Conservation (phyloP, 1,140 invertebrate species). For the Drosophila cardini region DNA sequence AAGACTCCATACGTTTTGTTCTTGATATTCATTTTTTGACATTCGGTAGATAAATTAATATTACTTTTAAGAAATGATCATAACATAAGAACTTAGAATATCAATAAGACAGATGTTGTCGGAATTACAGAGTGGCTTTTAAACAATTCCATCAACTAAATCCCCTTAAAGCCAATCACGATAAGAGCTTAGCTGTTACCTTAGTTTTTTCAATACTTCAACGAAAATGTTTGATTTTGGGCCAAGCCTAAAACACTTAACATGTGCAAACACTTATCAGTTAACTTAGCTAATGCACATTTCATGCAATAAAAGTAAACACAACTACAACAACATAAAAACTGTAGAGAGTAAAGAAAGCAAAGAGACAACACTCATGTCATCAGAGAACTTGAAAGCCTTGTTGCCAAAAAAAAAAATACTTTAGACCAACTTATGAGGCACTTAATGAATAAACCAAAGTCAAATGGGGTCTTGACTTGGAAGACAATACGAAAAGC, state of each 20-base stretch:
- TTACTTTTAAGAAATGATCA: too few relatives aligned
- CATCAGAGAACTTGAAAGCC: slow-evolving; percentile 33
- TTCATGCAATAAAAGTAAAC: slow-evolving; percentile 72
- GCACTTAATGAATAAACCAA: slow-evolving; percentile 65
- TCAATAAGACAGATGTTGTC: too few relatives aligned
- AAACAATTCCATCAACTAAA: too few relatives aligned
- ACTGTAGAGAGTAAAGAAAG: slow-evolving; percentile 10
- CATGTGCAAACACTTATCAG: slow-evolving; percentile 70
- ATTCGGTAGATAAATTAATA: too few relatives aligned
- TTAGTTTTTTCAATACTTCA: neutral
- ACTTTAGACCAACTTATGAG: slow-evolving; percentile 67
- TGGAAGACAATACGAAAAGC: slow-evolving; percentile 1
- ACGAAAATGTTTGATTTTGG: slow-evolving; percentile 13
- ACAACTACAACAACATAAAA: slow-evolving; percentile 31
- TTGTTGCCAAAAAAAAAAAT: slow-evolving; percentile 54
- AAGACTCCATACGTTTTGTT: too few relatives aligned
- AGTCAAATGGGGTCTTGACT: slow-evolving; percentile 55
- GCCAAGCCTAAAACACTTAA: slow-evolving; percentile 42
- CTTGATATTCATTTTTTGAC: too few relatives aligned
- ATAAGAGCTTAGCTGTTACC: neutral
- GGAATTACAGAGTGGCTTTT: too few relatives aligned
- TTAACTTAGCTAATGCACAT: slow-evolving; percentile 77
- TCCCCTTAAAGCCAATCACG: neutral
- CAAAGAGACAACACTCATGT: slow-evolving; percentile 23
- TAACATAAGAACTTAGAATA: too few relatives aligned